Conservation (phyloP, 2,888 invertebrate genomes). For the Tyria jacobaeae region DNA sequence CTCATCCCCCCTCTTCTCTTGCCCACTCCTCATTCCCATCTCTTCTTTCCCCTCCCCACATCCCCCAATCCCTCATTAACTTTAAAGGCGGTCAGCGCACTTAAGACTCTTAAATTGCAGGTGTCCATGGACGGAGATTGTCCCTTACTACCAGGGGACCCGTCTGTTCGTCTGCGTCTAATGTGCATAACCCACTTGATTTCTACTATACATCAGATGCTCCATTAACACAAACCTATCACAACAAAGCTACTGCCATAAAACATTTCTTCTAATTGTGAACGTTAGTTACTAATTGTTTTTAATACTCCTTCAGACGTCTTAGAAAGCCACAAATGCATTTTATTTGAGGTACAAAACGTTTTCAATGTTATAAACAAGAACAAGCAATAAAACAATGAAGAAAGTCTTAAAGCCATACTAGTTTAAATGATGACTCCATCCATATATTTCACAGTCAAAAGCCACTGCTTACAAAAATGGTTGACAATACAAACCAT, state of each 20-base stretch:
- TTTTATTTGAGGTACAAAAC: conserved; percentile 1
- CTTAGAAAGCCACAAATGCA: conserved; percentile 9
- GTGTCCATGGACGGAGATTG: too few relatives aligned
- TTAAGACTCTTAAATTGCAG: too few relatives aligned
- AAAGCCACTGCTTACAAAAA: conserved; percentile 60
- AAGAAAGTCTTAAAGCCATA: conserved; percentile 19
- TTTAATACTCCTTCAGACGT: conserved; percentile 3
- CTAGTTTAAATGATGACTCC: conserved; percentile 43
- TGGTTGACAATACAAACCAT: conserved; percentile 64
- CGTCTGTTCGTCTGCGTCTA: too few relatives aligned
- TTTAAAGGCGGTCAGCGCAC: too few relatives aligned
- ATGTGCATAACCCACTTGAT: neutral
- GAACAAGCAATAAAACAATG: conserved; percentile 14
- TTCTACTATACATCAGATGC: neutral
- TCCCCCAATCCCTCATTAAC: too few relatives aligned
- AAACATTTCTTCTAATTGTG: neutral
- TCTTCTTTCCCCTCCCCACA: too few relatives aligned
- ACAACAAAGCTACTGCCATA: neutral
- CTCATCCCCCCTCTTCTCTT: too few relatives aligned
- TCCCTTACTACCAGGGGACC: too few relatives aligned
- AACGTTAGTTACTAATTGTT: neutral
- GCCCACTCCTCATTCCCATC: too few relatives aligned
- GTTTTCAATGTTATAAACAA: neutral
- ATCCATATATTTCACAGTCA: conserved; percentile 56
- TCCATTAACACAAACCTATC: neutral